These are phyloP conservation scores for Agapostemon virescens DNA, from an alignment of 2,888 invertebrate species.

Conservation along the genomic window DNA sequence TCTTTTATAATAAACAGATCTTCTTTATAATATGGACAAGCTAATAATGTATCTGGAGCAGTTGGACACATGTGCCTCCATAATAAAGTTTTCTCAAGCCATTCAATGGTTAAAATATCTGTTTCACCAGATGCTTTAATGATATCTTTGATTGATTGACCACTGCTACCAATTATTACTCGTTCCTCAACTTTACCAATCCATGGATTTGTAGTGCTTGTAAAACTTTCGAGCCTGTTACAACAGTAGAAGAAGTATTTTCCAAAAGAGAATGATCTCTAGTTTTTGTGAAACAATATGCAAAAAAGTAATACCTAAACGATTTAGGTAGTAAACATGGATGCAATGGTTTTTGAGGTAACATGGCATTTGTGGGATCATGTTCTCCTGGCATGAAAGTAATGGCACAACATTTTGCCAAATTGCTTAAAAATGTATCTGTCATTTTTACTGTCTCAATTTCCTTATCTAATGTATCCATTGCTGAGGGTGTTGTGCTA, in stretches of 20 bases:
- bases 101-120: conserved; percentile 84
- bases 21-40: conserved; percentile 90
- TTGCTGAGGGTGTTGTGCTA: conserved; percentile 58
- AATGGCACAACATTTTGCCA: conserved; percentile 81
- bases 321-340: conserved; percentile 82
- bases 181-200: conserved; percentile 72
- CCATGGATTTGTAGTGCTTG: conserved; percentile 93
- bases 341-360: conserved; percentile 97
- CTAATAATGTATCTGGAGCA: conserved; percentile 94
- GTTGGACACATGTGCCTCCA: conserved; percentile 97
- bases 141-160: conserved; percentile 93
- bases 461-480: conserved; percentile 65
- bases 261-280: not conserved
- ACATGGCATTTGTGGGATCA: conserved; percentile 93
- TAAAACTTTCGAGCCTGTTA: conserved; percentile 85
- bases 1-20: conserved; percentile 94
- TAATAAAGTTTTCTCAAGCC: conserved; percentile 88
- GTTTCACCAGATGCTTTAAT: conserved; percentile 85
- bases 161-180: conserved; percentile 83
- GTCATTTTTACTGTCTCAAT: conserved; percentile 65
- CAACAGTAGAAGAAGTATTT: not conserved
- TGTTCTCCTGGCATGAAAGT: conserved; percentile 96
- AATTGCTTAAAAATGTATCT: conserved; percentile 70
- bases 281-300: not conserved
- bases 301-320: conserved; percentile 54